Conservation (phyloP, 30 jellyfish, hydroid and myxozoan genomes). For the Hydractinia echinata region DNA sequence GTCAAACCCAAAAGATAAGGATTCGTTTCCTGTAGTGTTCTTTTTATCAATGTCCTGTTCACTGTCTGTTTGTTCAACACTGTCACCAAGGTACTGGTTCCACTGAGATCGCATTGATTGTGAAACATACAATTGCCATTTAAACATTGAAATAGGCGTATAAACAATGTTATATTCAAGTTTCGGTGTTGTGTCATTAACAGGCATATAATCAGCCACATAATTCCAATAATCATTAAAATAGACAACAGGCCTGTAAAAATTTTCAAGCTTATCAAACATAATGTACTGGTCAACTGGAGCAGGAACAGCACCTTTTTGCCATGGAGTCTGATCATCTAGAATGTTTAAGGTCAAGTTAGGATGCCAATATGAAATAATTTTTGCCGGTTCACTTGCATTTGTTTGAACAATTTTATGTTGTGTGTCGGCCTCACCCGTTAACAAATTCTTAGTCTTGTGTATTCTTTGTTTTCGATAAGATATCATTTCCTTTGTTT, state of each 20-base stretch:
- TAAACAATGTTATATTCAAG: constrained; percentile 61
- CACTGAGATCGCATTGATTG: constrained; percentile 94
- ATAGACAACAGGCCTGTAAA: constrained; percentile 73
- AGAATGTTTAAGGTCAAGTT: constrained; percentile 67
- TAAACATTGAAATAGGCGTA: constrained; percentile 84
- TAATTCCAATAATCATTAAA: constrained; percentile 93
- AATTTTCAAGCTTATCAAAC: constrained; percentile 60
- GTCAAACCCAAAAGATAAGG: constrained; percentile 91
- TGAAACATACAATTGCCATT: constrained; percentile 93
- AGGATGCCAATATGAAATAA: constrained; percentile 97
- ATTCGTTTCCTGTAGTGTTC: constrained; percentile 86
- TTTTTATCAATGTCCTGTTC: constrained; percentile 94
- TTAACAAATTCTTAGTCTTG: constrained; percentile 83
- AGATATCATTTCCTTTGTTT: constrained; percentile 72
- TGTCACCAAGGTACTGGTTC: constrained; percentile 83
- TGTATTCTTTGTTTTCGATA: constrained; percentile 72
- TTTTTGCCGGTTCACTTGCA: constrained; percentile 42
- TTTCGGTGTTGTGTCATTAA: constrained; percentile 75
- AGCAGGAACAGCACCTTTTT: constrained; percentile 67
- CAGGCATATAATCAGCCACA: constrained; percentile 87
- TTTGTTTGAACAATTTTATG: constrained; percentile 40
- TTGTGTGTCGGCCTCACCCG: constrained; percentile 68
- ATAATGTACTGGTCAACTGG: constrained; percentile 79
- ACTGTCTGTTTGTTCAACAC: constrained; percentile 72
- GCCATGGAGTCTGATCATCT: constrained; percentile 97